phyloP scores from a whole-genome alignment of 2,888 invertebrate species.

The Drosophila suboccidentalis region DNA sequence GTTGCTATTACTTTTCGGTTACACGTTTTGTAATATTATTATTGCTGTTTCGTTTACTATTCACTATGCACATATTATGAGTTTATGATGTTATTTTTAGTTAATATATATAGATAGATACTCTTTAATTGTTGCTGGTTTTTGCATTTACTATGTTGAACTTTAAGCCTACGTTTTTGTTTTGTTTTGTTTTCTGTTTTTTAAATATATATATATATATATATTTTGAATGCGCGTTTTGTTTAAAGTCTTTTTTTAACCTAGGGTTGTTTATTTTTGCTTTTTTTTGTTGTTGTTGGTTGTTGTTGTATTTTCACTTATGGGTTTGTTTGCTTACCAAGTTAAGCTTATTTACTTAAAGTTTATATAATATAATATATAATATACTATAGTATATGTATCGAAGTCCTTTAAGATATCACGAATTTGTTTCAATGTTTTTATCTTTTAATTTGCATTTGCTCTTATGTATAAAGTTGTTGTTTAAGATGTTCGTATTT shows the following conservation, averaged over 20 bases:
- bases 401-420: constrained; percentile 86
- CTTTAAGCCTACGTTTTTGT: constrained; percentile 68
- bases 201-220: constrained; percentile 42
- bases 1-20: constrained; percentile 79
- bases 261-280: constrained; percentile 75
- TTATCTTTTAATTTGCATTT: constrained; percentile 84
- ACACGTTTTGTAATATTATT: constrained; percentile 75
- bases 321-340: constrained; percentile 65
- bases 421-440: constrained; percentile 86
- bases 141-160: constrained; percentile 75
- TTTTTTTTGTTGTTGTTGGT: constrained; percentile 30
- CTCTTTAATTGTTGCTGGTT: constrained; percentile 62
- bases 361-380: constrained; percentile 80
- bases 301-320: constrained; percentile 69
- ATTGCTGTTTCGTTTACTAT: constrained; percentile 82
- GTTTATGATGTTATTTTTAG: constrained; percentile 53
- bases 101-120: constrained; percentile 63
- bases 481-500: constrained; percentile 72
- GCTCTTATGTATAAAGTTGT: constrained; percentile 79
- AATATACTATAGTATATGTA: constrained; percentile 86
- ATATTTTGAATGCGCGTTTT: constrained; percentile 76
- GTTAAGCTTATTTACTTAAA: constrained; percentile 76
- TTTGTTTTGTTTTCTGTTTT: constrained; percentile 34
- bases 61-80: constrained; percentile 72
- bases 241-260: constrained; percentile 83